Evolutionary conservation across 2,113 vertebrate genomes (phyloP).

Genomic region (Phylloscopus trochiloides): DNA sequence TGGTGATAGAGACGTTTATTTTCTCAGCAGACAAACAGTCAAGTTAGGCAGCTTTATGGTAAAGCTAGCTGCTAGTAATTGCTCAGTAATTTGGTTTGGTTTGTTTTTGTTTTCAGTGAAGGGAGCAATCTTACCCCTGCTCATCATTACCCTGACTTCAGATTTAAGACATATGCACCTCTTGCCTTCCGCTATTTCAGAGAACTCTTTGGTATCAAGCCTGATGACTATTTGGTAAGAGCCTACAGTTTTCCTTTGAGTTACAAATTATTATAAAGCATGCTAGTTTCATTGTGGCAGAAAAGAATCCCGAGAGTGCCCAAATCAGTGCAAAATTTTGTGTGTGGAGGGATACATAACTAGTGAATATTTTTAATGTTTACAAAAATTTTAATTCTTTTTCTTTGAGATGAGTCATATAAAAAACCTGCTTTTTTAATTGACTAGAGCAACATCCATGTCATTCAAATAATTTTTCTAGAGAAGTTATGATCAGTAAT

Average conservation of each 20-base stretch:
- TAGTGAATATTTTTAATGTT: neutral
- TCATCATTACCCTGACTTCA: slow-evolving; percentile 97
- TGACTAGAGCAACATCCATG: slow-evolving; percentile 13
- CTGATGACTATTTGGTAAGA: slow-evolving; percentile 97
- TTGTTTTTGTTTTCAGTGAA: slow-evolving; percentile 79
- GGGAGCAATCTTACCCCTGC: slow-evolving; percentile 97
- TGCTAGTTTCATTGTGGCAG: neutral
- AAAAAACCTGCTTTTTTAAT: slow-evolving; percentile 9
- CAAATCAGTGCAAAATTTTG: neutral
- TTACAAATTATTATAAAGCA: neutral
- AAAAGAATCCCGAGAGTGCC: neutral
- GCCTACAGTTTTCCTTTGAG: slow-evolving; percentile 31
- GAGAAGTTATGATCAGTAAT: slow-evolving; percentile 58
- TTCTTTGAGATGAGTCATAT: neutral
- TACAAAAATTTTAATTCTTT: neutral
- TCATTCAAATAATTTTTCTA: slow-evolving; percentile 35
- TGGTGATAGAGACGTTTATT: neutral
- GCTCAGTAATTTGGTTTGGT: neutral
- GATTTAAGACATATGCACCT: slow-evolving; percentile 97
- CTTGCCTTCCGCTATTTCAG: slow-evolving; percentile 98
- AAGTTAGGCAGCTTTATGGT: neutral
- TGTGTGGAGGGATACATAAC: neutral
- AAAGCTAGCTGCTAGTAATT: neutral
- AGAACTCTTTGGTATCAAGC: slow-evolving; percentile 98
- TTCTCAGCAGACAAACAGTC: neutral